phyloP scores from a whole-genome alignment of 2,888 invertebrate species.

The Dicyrtomina minuta region DNA sequence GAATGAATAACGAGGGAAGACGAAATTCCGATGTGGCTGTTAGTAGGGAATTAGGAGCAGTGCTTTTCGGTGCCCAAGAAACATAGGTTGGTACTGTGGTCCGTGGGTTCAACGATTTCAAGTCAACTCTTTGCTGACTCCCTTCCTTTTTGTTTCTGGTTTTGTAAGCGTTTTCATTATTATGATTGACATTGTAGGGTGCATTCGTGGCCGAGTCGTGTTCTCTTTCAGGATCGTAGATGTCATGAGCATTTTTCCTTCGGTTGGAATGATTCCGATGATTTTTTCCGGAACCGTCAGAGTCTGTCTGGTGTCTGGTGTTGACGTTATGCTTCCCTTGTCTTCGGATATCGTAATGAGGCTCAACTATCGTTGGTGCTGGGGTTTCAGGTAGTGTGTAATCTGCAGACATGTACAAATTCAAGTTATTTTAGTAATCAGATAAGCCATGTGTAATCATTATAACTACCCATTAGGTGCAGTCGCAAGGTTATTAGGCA shows the following conservation, averaged over 20 bases:
- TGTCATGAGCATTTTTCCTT: slow-evolving; percentile 22
- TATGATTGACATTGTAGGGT: slow-evolving; percentile 27
- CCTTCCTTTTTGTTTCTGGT: slow-evolving; percentile 14
- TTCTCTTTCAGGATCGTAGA: slow-evolving; percentile 22
- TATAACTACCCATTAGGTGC: too few relatives aligned
- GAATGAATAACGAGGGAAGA: slow-evolving; percentile 24
- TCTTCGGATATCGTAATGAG: slow-evolving; percentile 9
- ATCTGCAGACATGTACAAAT: slow-evolving; percentile 2
- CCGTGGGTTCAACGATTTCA: background rate
- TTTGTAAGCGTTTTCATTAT: slow-evolving; percentile 11
- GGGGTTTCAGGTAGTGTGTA: slow-evolving; percentile 34
- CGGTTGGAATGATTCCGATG: slow-evolving; percentile 18
- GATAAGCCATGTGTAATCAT: too few relatives aligned
- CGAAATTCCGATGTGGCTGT: slow-evolving; percentile 6
- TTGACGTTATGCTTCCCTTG: slow-evolving; percentile 16
- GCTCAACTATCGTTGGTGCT: slow-evolving; percentile 18
- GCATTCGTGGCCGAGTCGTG: slow-evolving; percentile 18
- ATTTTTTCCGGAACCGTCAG: slow-evolving; percentile 16
- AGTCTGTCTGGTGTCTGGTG: slow-evolving; percentile 6
- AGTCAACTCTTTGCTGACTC: background rate
- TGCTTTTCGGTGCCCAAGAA: slow-evolving; percentile 15
- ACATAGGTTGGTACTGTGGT: slow-evolving; percentile 16
- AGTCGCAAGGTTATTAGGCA: too few relatives aligned
- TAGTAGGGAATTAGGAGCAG: background rate
- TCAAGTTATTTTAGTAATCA: too few relatives aligned